Percentiles rank a stretch among this genome's conserved stretches.
Conservation (phyloP, 2,888 invertebrate species). For the Schizotus pectinicornis region DNA sequence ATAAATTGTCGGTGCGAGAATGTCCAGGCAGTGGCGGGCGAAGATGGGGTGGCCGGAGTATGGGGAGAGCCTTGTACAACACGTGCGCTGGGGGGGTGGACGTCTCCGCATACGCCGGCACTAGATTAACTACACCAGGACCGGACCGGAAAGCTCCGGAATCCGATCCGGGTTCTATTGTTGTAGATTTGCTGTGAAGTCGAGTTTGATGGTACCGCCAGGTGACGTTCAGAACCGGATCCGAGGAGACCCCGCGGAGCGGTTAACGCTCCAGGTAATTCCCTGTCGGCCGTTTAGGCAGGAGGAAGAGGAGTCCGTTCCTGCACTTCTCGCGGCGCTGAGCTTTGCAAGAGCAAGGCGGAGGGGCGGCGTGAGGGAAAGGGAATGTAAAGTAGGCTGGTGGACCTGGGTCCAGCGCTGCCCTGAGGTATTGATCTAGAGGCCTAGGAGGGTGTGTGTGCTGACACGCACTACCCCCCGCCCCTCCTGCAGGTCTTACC, state of each 20-base stretch:
- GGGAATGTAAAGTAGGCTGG: conserved; percentile 67
- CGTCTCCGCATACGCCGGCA: conserved; percentile 52
- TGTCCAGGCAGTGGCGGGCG: conserved; percentile 59
- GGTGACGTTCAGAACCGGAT: background rate
- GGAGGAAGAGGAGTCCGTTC: conserved; percentile 25
- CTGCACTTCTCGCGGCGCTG: conserved; percentile 59
- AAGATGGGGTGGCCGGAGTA: conserved; percentile 44
- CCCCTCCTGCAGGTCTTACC: conserved; percentile 44
- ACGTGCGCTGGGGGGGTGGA: conserved; percentile 53
- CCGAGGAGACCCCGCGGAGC: background rate
- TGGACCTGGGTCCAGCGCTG: conserved; percentile 59
- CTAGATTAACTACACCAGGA: conserved; percentile 52
- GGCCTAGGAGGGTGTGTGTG: conserved; percentile 56
- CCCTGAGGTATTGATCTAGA: conserved; percentile 60
- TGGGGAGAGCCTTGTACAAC: conserved; percentile 50
- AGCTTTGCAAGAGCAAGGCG: conserved; percentile 61
- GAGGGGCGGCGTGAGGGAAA: conserved; percentile 49
- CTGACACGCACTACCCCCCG: conserved; percentile 55
- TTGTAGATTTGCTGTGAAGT: no score
- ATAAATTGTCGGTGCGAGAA: conserved; percentile 64
- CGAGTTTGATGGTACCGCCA: background rate
- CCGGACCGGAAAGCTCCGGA: conserved; percentile 28
- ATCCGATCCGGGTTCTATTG: background rate
- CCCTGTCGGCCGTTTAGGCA: background rate
- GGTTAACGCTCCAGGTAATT: background rate